Evolutionary conservation across 2,888 invertebrate species (phyloP), one percentile per base, ranked within the genome.

Genomic region (Zhengitettix transpicula): DNA sequence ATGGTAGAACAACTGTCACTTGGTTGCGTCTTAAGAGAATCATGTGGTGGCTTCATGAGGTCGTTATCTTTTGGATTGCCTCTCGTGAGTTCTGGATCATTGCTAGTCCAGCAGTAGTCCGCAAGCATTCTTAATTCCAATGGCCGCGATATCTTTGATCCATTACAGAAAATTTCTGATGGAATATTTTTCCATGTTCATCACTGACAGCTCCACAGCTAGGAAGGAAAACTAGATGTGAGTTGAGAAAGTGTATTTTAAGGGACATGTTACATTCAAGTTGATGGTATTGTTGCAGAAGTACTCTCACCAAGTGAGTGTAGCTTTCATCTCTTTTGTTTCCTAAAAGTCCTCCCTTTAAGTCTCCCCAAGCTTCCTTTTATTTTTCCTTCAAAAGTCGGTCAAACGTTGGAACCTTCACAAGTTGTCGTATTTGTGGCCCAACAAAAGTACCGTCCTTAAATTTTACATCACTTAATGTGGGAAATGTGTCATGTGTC

Each of bases 61-160:
- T 42, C 10, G 44, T 42, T 42, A 12, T 42, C 44, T 42, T 42
- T 42, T 42, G 10, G 12, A 10, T 11, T 12, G 44, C 44, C 44
- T 12, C 44, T 42, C 12, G 44, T 42, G 12, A 42, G 44, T 12
- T 10, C 10, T 11, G 44, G 10, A 12, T 42, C 44, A 10, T 42
- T 17, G 1, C 2, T n/a, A 42, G 42, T 41, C 58, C 58, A 58
- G 58, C 58, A 53, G 58, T 58, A 58, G 44, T 58, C 58, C n/a
- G 14, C 58, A 28, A 54, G 1, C 55, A 58, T 58, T 54, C 42
- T 58, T 58, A 42, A 54, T 55, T 54, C 54, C 55, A 58, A 58
- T n/a, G 40, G 54, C 42, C 42, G 42, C 41, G 57, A 47, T 57
- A 57, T 57, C 9, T 52, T 40, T 51, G 17, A 40, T 57, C 5